A percentile compares a stretch with the other conserved stretches of the same genome.
phyloP scores from a whole-genome alignment of 2,113 vertebrate genomes.

The Thamnophis sirtalis region DNA sequence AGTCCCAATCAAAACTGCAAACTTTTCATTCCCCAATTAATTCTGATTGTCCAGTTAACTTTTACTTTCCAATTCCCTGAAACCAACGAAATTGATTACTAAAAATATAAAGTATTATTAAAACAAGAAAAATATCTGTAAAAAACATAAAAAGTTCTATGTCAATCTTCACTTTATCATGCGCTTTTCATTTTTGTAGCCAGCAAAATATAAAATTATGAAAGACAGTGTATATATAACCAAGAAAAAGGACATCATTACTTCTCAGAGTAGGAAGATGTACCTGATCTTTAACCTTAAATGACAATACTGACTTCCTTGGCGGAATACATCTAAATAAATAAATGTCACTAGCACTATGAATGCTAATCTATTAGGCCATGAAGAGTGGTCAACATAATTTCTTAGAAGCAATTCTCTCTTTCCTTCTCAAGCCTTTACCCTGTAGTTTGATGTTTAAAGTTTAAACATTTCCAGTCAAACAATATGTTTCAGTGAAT shows the following conservation, averaged over 20 bases:
- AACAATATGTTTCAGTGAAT: background rate
- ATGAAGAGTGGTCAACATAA: background rate
- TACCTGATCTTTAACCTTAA: background rate
- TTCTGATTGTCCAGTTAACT: background rate
- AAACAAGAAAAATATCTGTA: background rate
- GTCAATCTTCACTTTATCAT: background rate
- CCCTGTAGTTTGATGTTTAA: background rate
- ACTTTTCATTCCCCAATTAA: background rate
- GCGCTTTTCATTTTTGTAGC: background rate
- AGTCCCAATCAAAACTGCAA: background rate
- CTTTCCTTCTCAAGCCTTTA: background rate
- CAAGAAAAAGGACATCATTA: background rate
- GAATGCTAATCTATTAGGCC: background rate
- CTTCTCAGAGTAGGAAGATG: background rate
- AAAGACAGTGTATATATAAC: background rate
- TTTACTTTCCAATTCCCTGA: background rate
- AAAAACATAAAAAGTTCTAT: background rate
- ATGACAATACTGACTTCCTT: background rate
- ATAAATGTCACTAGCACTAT: background rate
- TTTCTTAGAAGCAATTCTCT: background rate
- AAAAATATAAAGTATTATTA: background rate
- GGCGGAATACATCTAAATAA: background rate
- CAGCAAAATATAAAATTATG: background rate
- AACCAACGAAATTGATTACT: background rate
- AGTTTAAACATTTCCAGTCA: background rate